Evolutionary conservation across 2,113 vertebrate species (phyloP).

Genomic region (Engraulis encrasicolus): DNA sequence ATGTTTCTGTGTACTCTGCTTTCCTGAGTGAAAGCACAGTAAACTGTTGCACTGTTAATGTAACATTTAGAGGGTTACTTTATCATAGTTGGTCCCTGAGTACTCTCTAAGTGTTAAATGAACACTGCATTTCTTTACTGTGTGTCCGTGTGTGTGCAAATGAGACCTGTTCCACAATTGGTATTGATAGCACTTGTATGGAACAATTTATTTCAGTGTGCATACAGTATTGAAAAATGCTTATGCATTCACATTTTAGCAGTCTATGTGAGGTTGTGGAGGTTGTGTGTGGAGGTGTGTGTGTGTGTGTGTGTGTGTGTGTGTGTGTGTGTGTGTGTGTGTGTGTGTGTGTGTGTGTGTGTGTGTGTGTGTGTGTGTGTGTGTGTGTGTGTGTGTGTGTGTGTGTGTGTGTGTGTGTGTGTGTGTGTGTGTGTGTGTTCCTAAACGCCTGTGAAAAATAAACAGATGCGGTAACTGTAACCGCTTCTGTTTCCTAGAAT

Average conservation of each 20-base stretch:
- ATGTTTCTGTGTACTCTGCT: not conserved
- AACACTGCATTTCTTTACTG: too few relatives aligned
- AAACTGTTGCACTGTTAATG: too few relatives aligned
- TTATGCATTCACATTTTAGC: not conserved
- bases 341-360: not conserved
- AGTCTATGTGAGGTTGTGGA: too few relatives aligned
- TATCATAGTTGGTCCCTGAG: too few relatives aligned
- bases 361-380: not conserved
- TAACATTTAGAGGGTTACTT: too few relatives aligned
- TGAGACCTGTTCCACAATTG: too few relatives aligned
- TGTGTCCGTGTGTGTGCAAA: conserved; percentile 24
- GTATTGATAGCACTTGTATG: not conserved
- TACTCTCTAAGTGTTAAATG: too few relatives aligned
- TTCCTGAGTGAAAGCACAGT: too few relatives aligned
- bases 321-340: conserved; percentile 15
- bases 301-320: not conserved
- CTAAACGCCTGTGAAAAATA: not conserved
- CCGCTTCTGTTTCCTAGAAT: not conserved
- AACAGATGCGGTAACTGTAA: not conserved
- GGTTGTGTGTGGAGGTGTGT: not conserved
- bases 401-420: not conserved
- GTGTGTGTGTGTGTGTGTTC: not conserved
- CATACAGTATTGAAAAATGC: not conserved
- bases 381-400: not conserved
- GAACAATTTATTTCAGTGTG: conserved; percentile 37